A percentile compares a stretch with the other conserved stretches of the same genome.
Evolutionary conservation across 1,140 invertebrate species (phyloP).

Genomic region (Zophobas atratus): DNA sequence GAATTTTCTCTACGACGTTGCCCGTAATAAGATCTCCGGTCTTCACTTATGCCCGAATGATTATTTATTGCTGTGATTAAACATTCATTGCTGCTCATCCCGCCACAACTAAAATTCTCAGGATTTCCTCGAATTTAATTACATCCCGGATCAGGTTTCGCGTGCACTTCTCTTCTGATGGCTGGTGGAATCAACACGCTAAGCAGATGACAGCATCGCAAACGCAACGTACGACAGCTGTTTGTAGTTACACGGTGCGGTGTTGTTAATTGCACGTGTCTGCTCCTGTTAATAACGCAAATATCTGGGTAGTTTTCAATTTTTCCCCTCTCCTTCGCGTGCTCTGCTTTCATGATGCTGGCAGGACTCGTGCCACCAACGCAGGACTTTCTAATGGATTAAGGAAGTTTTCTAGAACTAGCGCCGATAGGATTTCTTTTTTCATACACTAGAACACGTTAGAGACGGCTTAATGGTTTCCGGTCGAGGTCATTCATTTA

Average conservation of each 20-base stretch:
- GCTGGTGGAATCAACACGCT: not conserved
- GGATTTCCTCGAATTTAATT: conserved; percentile 26
- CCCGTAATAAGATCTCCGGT: conserved; percentile 42
- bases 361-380: not conserved
- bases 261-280: conserved; percentile 11
- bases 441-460: too few species aligned
- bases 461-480: too few species aligned
- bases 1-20: conserved; percentile 41
- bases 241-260: conserved; percentile 10
- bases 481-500: too few species aligned
- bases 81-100: conserved; percentile 3
- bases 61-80: conserved; percentile 27
- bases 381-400: conserved; percentile 10
- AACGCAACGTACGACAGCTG: conserved; percentile 15
- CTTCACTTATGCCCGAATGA: conserved; percentile 30
- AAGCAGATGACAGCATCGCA: conserved; percentile 4
- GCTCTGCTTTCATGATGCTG: not conserved
- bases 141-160: conserved; percentile 19
- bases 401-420: conserved; percentile 19
- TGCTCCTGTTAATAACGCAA: conserved; percentile 11
- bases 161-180: not conserved
- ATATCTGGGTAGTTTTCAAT: not conserved
- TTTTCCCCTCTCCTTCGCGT: not conserved
- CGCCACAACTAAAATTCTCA: conserved; percentile 1
- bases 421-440: conserved; percentile 15